Base-by-base conservation (phyloP, 37 sponge, comb jelly and placozoan genomes). In the Cladorhizidae sp. region DNA sequence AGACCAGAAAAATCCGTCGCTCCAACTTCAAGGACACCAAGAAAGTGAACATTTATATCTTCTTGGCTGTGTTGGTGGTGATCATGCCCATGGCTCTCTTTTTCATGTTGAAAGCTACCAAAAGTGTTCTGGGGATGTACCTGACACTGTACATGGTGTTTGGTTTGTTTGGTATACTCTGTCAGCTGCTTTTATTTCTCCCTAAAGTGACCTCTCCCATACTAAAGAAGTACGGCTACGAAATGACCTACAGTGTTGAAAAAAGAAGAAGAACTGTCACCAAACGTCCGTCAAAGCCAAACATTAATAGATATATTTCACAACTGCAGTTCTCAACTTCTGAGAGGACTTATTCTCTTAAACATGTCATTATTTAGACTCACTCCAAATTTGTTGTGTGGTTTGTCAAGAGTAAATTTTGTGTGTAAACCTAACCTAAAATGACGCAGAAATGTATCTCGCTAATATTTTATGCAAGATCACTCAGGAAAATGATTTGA, bases 11-110 rank as follows among this genome's bases (percentile, higher is more conserved):
- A 51, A 83, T 83, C 1, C 32, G 36, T 11, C 52, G 57, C 11
- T 26, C 42, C 29, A 74, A 83, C 32, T 83, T 83, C 69, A 83
- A 75, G 52, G 84, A 83, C 57, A 83, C 84, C 23, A 83, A 83
- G 40, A 83, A 83, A 50, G 56, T 83, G 36, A 75, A 67, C 49
- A 57, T 64, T 8, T 75, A 39, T 39, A 39, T 83, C 23, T 68
- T 69, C 40, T 18, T 68, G 23, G 51, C 38, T 25, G n/a, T 80
- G 5, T 33, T 80, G 70, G 23, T 69, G 12, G 37, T 54, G 32
- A 9, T 31, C 37, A 43, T 37, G 8, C 21, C 63, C 38, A 55
- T 75, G 28, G 35, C 82, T 23, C 32, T 81, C 40, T 81, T 61
- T 61, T 72, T 38, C 41, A 23, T 81, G 21, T 28, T 73, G 0